Percentiles rank a stretch among this genome's conserved stretches.
Evolutionary conservation across 2,113 vertebrate genomes (phyloP).

Genomic region (Entomyzon cyanotis): DNA sequence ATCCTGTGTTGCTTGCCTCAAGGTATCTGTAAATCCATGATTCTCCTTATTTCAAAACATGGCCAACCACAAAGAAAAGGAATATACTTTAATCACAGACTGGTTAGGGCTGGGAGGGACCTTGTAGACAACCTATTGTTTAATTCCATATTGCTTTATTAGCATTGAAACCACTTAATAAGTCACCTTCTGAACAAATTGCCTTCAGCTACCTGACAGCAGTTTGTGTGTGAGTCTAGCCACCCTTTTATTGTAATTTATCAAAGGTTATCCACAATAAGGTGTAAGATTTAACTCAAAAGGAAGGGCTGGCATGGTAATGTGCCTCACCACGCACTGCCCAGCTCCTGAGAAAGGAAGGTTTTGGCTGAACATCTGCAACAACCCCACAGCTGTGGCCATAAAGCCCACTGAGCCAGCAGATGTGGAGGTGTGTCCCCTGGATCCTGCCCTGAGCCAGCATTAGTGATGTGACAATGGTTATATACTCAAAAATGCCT

Average conservation of each 20-base stretch:
- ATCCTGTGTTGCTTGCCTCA: background rate
- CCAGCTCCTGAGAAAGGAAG: constrained; percentile 41
- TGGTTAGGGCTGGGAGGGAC: background rate
- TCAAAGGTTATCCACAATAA: background rate
- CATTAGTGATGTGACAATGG: constrained; percentile 39
- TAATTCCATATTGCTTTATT: background rate
- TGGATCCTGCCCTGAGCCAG: constrained; percentile 30
- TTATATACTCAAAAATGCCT: background rate
- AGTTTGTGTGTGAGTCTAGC: background rate
- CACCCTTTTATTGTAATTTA: background rate
- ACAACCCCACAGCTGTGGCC: constrained; percentile 8
- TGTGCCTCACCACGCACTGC: background rate
- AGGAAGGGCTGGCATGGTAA: background rate
- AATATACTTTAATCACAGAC: background rate
- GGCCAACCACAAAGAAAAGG: background rate
- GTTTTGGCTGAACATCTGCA: constrained; percentile 37
- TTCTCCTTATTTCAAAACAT: background rate
- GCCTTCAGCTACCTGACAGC: background rate
- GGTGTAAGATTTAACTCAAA: constrained; percentile 17
- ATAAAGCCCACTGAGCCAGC: constrained; percentile 42
- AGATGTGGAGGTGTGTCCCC: constrained; percentile 39
- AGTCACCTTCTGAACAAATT: background rate
- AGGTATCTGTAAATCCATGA: background rate
- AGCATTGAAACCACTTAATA: background rate
- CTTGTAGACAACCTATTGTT: background rate